Conservation (phyloP, 1,140 invertebrate genomes). For the Pseudomyrmex cubaensis region DNA sequence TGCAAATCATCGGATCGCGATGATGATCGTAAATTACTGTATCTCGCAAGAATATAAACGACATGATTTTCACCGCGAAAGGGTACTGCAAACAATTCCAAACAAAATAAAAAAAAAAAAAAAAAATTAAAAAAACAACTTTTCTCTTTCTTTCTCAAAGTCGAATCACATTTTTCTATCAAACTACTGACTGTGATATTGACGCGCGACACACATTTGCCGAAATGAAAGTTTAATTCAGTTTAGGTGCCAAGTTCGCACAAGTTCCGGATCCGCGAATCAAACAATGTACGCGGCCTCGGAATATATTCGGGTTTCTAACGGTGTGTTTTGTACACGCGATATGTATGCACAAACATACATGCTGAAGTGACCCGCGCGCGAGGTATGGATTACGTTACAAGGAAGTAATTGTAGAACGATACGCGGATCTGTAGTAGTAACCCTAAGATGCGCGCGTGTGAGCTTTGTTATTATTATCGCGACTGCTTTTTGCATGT, state of each 20-base stretch:
- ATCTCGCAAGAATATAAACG: too few species aligned
- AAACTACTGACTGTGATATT: too few species aligned
- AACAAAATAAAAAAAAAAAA: too few species aligned
- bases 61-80: too few species aligned
- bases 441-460: constrained; percentile 56
- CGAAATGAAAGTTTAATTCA: neutral
- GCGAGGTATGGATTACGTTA: constrained; percentile 59
- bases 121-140: too few species aligned
- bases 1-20: too few species aligned
- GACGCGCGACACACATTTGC: too few species aligned
- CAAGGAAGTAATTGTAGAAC: constrained; percentile 66
- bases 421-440: constrained; percentile 41
- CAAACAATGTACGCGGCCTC: constrained; percentile 2
- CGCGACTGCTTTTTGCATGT: constrained; percentile 59
- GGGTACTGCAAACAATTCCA: too few species aligned
- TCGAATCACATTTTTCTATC: too few species aligned
- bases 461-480: constrained; percentile 68
- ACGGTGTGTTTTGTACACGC: constrained; percentile 26
- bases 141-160: too few species aligned
- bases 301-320: constrained; percentile 13
- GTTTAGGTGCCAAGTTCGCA: neutral
- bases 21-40: too few species aligned
- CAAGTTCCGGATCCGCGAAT: too few species aligned
- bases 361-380: neutral
- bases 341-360: constrained; percentile 21